phyloP scores from a whole-genome alignment of 2,797 vertebrate genomes.

The Diplodus puntazzo region DNA sequence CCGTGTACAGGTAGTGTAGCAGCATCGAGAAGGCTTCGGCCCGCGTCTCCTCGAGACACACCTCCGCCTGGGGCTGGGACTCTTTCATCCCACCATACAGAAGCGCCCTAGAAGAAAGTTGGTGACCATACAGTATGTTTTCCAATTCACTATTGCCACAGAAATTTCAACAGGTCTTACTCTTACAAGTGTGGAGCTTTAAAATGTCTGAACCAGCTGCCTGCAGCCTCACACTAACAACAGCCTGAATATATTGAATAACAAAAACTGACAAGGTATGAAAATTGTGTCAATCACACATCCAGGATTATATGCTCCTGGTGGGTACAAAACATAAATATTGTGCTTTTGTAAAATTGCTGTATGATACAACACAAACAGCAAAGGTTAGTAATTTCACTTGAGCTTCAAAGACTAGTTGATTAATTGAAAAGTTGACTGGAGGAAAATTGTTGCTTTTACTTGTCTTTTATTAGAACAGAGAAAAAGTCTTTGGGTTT shows the following conservation, averaged over 20 bases:
- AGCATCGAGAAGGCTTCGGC: conserved; percentile 97
- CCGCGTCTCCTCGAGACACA: conserved; percentile 93
- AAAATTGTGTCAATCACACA: background rate
- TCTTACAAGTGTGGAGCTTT: background rate
- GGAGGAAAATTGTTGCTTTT: too few relatives aligned
- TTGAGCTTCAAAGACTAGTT: too few relatives aligned
- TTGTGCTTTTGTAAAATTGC: background rate
- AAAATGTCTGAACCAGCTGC: background rate
- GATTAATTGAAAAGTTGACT: too few relatives aligned
- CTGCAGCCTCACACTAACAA: background rate
- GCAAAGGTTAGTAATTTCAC: background rate
- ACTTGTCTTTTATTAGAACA: too few relatives aligned
- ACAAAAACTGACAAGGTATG: background rate
- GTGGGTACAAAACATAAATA: background rate
- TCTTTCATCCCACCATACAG: conserved; percentile 97
- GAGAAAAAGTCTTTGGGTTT: too few relatives aligned
- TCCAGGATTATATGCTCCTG: too few relatives aligned
- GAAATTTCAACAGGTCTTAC: background rate
- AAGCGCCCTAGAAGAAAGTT: conserved; percentile 86
- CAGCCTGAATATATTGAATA: background rate
- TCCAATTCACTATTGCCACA: too few relatives aligned
- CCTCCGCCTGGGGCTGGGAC: conserved; percentile 95
- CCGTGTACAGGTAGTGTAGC: conserved; percentile 96
- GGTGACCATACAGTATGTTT: too few relatives aligned
- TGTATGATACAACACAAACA: background rate